Evolutionary conservation across 92 coral and sea anemone genomes (phyloP).

Genomic region (Parazoanthus darwini): DNA sequence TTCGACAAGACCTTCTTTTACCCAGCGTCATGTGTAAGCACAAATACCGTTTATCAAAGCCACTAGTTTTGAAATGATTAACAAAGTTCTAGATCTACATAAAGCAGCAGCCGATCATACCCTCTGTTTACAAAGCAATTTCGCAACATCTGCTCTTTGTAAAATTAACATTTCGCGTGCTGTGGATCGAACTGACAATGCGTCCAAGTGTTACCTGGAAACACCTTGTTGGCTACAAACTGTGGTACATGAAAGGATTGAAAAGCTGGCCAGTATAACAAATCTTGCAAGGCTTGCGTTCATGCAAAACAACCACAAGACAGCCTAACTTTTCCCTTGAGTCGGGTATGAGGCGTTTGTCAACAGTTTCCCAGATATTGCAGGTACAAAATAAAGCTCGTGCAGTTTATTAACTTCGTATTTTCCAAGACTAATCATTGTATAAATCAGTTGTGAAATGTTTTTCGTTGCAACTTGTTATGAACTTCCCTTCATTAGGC

Average conservation of each 20-base stretch:
- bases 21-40: not conserved
- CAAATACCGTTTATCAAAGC: not conserved
- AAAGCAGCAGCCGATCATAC: not conserved
- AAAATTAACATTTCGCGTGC: slow-evolving; percentile 10
- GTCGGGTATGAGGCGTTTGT: slow-evolving; percentile 5
- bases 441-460: not conserved
- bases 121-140: not conserved
- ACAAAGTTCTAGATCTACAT: not conserved
- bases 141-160: slow-evolving; percentile 1
- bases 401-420: not conserved
- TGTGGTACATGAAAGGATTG: not conserved
- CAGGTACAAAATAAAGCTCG: not conserved
- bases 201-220: not conserved
- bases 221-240: not conserved
- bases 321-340: not conserved
- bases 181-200: not conserved
- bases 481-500: not conserved
- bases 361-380: not conserved
- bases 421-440: not conserved
- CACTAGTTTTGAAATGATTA: not conserved
- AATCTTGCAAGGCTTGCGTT: not conserved
- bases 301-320: not conserved
- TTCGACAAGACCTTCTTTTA: not conserved
- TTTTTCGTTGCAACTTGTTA: not conserved
- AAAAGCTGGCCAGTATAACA: not conserved